Conservation (phyloP, 2,797 vertebrate genomes). For the Chaunax sp. region DNA sequence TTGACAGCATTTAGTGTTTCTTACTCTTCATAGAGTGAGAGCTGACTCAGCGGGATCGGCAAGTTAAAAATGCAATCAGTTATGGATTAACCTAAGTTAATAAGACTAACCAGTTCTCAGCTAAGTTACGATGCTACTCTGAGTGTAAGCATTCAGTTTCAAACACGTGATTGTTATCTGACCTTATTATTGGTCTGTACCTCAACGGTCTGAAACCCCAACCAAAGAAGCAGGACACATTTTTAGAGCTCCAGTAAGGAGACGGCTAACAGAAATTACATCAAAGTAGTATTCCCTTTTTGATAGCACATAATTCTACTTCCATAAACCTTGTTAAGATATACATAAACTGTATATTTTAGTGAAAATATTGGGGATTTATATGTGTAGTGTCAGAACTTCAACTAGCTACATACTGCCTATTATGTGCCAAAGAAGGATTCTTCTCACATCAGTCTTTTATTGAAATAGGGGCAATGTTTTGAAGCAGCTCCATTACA, state of each 20-base stretch:
- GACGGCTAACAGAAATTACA: constrained; percentile 6
- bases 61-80: constrained; percentile 9
- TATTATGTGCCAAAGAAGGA: constrained; percentile 20
- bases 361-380: constrained; percentile 4
- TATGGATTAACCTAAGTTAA: not conserved
- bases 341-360: constrained; percentile 1
- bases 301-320: constrained; percentile 6
- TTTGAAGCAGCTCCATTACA: constrained; percentile 4
- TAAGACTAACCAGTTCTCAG: too few relatives aligned
- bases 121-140: not conserved
- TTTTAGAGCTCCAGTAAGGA: constrained; percentile 4
- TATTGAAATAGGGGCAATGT: not conserved
- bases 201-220: constrained; percentile 29
- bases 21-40: not conserved
- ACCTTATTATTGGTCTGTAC: constrained; percentile 20
- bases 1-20: constrained; percentile 20
- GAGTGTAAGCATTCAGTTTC: constrained; percentile 18
- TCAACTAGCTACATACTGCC: constrained; percentile 23
- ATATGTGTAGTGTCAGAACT: not conserved
- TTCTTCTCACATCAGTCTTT: constrained; percentile 16
- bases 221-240: constrained; percentile 20
- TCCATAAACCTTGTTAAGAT: constrained; percentile 25
- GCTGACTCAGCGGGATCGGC: constrained; percentile 11
- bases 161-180: not conserved
- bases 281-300: constrained; percentile 27